These are phyloP conservation scores for Lagenorhynchus albirostris DNA, from an alignment of 2,113 vertebrate genomes.

Conservation along the genomic window DNA sequence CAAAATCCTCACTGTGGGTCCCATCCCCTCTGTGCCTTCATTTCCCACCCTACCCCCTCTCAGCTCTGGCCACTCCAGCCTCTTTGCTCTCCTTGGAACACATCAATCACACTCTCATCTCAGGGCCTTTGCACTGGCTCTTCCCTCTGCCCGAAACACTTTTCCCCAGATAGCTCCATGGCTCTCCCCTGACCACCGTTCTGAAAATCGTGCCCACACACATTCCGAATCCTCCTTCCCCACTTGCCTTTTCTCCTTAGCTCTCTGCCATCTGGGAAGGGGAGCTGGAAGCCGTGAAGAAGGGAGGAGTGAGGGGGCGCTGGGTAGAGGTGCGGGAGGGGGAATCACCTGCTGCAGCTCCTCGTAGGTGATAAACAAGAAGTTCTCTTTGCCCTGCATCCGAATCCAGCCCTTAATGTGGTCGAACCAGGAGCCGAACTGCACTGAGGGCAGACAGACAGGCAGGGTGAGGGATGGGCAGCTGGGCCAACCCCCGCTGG, in stretches of 20 bases:
- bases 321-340: rapidly evolving
- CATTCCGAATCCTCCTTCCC: neutral
- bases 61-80: neutral
- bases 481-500: rapidly evolving
- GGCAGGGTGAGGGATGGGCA: neutral
- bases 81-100: neutral
- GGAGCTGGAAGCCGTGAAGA: neutral
- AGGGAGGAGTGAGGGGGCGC: rapidly evolving
- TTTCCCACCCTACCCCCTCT: neutral
- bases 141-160: neutral
- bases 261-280: neutral
- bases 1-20: neutral
- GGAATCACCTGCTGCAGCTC: conserved; percentile 76
- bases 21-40: neutral
- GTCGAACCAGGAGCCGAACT: conserved; percentile 82
- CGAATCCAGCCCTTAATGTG: conserved; percentile 80
- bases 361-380: conserved; percentile 79
- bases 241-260: neutral
- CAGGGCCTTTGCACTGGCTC: neutral
- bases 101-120: neutral
- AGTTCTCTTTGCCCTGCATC: conserved; percentile 74
- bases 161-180: neutral
- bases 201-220: rapidly evolving
- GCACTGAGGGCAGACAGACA: conserved; percentile 44
- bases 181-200: neutral